Evolutionary conservation across 2,888 invertebrate genomes (phyloP).

Genomic region (Choristoneura rosaceana): DNA sequence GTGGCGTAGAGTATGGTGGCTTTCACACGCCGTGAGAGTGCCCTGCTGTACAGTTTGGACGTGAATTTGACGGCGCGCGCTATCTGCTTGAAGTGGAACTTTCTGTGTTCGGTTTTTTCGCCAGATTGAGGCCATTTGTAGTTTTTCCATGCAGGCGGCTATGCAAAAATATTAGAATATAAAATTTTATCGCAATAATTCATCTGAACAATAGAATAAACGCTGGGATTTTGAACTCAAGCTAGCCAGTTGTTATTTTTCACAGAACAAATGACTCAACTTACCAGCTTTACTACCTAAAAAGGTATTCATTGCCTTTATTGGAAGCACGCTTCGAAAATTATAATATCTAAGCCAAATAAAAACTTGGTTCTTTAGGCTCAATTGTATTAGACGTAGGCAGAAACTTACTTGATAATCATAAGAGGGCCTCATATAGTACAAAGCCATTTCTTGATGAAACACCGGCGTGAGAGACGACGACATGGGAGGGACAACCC

Average conservation of each 20-base stretch:
- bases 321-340: no score
- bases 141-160: constrained; percentile 96
- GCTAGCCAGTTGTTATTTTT: no score
- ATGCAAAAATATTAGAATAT: constrained; percentile 6
- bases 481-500: constrained; percentile 91
- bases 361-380: no score
- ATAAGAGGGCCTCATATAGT: constrained; percentile 94
- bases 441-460: constrained; percentile 95
- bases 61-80: constrained; percentile 98
- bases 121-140: constrained; percentile 91
- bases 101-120: constrained; percentile 89
- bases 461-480: constrained; percentile 91
- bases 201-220: no score
- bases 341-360: no score
- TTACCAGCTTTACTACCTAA: no score
- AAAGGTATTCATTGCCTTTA: no score
- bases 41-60: constrained; percentile 96
- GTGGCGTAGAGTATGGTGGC: constrained; percentile 97
- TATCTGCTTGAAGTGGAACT: constrained; percentile 98
- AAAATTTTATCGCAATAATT: no score
- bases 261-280: no score
- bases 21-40: constrained; percentile 96
- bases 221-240: no score
- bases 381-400: not conserved
- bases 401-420: constrained; percentile 92